Evolutionary conservation across 2,113 vertebrate genomes (phyloP).

Genomic region (Toxotes jaculatrix): DNA sequence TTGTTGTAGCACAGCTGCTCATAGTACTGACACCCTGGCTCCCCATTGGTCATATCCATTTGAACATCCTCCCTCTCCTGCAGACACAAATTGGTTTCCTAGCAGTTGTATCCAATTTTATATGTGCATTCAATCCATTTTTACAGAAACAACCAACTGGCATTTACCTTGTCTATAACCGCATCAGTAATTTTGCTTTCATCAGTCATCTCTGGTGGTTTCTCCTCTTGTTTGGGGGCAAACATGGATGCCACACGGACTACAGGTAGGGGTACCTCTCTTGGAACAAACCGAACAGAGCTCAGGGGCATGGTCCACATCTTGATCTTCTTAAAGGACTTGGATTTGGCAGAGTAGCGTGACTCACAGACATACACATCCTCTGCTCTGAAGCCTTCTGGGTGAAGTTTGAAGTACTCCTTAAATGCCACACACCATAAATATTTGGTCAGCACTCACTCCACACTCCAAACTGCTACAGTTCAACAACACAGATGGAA

Average conservation of each 20-base stretch:
- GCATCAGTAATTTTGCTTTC: constrained; percentile 87
- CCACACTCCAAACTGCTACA: not conserved
- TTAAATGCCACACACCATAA: constrained; percentile 56
- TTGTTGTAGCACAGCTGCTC: constrained; percentile 98
- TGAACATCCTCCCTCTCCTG: constrained; percentile 96
- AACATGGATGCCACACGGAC: constrained; percentile 98
- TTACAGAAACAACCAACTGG: not conserved
- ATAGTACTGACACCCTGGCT: constrained; percentile 96
- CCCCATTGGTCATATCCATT: constrained; percentile 94
- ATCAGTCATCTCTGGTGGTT: constrained; percentile 86
- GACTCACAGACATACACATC: constrained; percentile 98
- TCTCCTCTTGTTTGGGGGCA: constrained; percentile 93
- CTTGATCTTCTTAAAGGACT: constrained; percentile 99
- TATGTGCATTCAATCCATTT: not conserved
- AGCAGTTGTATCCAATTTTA: not conserved
- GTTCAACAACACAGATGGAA: not conserved
- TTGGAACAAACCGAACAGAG: constrained; percentile 93
- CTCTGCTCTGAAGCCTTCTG: constrained; percentile 93
- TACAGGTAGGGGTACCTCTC: constrained; percentile 94
- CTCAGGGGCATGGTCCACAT: constrained; percentile 98
- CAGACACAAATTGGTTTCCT: constrained; percentile 24
- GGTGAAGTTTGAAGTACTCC: constrained; percentile 98
- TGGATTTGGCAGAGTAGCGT: constrained; percentile 97
- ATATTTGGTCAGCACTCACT: constrained; percentile 13
- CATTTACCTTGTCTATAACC: constrained; percentile 81